Conservation (phyloP, 2,113 vertebrate genomes). For the Empidonax traillii region DNA sequence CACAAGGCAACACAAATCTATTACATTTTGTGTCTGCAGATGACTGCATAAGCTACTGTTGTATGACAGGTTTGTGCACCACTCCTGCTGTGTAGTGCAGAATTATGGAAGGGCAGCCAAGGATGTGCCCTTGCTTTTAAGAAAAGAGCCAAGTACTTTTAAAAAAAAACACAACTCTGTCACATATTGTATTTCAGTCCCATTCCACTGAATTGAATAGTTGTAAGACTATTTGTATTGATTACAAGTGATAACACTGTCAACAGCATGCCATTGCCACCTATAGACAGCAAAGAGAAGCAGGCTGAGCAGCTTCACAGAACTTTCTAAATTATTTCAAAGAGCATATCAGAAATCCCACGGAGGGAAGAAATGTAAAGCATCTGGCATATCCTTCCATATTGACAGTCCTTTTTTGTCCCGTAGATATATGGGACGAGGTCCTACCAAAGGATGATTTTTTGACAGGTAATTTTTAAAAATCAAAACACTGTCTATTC, state of each 20-base stretch:
- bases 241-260: neutral
- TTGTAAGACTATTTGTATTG: neutral
- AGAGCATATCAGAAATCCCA: neutral
- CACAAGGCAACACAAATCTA: neutral
- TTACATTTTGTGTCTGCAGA: neutral
- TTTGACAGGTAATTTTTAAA: neutral
- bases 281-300: constrained; percentile 21
- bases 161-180: neutral
- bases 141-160: neutral
- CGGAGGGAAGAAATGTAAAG: neutral
- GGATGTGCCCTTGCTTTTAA: neutral
- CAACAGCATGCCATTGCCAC: constrained; percentile 28
- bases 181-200: constrained; percentile 16
- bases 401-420: neutral
- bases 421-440: neutral
- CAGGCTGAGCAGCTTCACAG: neutral
- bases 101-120: constrained; percentile 3
- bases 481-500: neutral
- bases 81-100: neutral
- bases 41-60: neutral
- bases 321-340: neutral
- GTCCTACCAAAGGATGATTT: neutral
- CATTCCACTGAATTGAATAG: neutral
- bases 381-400: neutral
- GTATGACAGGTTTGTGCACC: neutral